Percentiles rank a stretch among this genome's conserved stretches.
Conservation (phyloP, 2,888 invertebrate genomes). For the Pelosia muscerda region DNA sequence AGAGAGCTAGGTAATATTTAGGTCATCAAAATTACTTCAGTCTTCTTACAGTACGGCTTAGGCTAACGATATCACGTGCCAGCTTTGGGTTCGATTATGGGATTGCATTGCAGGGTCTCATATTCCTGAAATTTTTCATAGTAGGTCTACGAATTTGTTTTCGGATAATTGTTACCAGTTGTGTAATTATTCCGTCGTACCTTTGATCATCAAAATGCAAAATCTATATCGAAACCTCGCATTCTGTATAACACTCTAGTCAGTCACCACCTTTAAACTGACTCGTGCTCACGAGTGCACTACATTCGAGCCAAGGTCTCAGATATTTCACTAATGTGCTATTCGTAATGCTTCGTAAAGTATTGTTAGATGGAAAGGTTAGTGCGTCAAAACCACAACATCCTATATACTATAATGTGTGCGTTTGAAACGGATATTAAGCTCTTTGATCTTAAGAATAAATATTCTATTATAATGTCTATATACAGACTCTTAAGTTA, state of each 20-base stretch:
- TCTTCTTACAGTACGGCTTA: not conserved
- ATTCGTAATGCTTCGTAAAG: constrained; percentile 48
- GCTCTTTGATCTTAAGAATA: too few relatives aligned
- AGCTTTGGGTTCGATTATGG: not conserved
- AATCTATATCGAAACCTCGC: not conserved
- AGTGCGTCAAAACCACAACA: constrained; percentile 13
- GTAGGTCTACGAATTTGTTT: not conserved
- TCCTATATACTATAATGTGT: not conserved
- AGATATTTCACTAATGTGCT: constrained; percentile 66
- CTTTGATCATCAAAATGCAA: not conserved
- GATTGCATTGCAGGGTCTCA: not conserved
- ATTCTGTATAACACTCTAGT: not conserved
- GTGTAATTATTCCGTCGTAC: not conserved
- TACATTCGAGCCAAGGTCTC: constrained; percentile 74
- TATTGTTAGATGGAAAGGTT: constrained; percentile 25
- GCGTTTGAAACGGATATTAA: not conserved
- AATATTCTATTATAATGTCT: too few relatives aligned
- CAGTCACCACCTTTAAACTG: constrained; percentile 51
- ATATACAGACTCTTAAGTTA: too few relatives aligned
- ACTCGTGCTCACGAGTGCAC: constrained; percentile 64
- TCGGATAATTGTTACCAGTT: not conserved
- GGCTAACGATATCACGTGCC: not conserved
- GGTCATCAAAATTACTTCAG: not conserved
- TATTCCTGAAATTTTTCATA: not conserved
- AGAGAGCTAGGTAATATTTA: not conserved